Evolutionary conservation across 1,140 invertebrate species (phyloP), one percentile per base, ranked within the genome.

Genomic region (Orius insidiosus): DNA sequence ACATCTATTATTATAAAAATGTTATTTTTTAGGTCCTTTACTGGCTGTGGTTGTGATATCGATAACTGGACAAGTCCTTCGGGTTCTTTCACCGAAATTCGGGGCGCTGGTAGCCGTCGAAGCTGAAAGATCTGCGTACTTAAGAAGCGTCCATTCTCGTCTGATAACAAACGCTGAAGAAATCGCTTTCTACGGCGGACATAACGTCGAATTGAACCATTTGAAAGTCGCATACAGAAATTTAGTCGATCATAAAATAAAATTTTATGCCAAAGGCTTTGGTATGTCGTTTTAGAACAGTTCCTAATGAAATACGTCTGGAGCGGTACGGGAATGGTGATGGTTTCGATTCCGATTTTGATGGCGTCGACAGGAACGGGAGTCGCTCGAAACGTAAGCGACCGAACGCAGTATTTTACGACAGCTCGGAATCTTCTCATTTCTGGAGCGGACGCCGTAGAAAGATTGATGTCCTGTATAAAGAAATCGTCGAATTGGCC

Each of bases 121-220:
- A 63, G 93, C 94, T 0, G 75, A 86, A 32, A 71, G 81, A 55
- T 89, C 89, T 65, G 95, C 92, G 2, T 83, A 88, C 58, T 63
- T 98, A 5, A 67, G 94, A 39, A 89, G 90, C 57, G 80, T 94
- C 3, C 94, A 98, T 64, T 85, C 90, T 1, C 71, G 94, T 44
- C 80, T 98, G 14, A 95, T 96, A 32, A 81, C 88, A 0, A 96
- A 98, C 62, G 85, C 92, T 5, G 94, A 98, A 64, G 94, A 98
- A 66, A 95, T 98, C n/a, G n/a, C n/a, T n/a, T n/a, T n/a, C n/a
- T n/a, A n/a, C n/a, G n/a, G n/a, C n/a, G n/a, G n/a, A n/a, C n/a
- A n/a, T n/a, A n/a, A n/a, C n/a, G n/a, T n/a, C n/a, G n/a, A n/a
- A n/a, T n/a, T n/a, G n/a, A n/a, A n/a, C n/a, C n/a, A n/a, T n/a